phyloP scores from a whole-genome alignment of 53 echinoderm and acorn worm genomes.

The Luidia sarsii region DNA sequence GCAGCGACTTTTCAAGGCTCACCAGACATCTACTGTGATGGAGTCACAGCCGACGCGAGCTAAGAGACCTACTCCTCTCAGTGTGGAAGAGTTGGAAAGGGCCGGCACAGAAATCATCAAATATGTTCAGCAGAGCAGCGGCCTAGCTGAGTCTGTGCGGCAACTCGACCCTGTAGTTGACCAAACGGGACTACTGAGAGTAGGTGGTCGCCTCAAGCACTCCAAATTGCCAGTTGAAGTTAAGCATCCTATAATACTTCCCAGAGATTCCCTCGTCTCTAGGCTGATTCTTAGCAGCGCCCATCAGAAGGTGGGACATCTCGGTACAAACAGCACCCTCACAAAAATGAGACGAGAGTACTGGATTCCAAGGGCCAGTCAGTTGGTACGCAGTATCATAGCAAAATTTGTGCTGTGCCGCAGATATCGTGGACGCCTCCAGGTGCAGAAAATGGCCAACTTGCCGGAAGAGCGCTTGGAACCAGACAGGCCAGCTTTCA shows the following conservation, averaged over 20 bases:
- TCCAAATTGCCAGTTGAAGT: slow-evolving; percentile 22
- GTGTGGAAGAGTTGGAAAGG: too few species aligned
- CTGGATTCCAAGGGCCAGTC: slow-evolving; percentile 51
- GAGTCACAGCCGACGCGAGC: too few species aligned
- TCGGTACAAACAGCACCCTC: slow-evolving; percentile 51
- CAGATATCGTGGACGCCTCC: not conserved
- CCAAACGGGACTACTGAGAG: slow-evolving; percentile 45
- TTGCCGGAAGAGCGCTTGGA: not conserved
- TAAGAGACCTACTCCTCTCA: too few species aligned
- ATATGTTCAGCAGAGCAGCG: too few species aligned
- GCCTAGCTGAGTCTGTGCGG: too few species aligned
- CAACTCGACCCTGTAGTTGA: too few species aligned
- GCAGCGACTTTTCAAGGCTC: too few species aligned
- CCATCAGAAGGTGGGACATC: slow-evolving; percentile 23
- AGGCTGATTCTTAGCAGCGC: slow-evolving; percentile 13
- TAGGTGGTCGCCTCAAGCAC: slow-evolving; percentile 35
- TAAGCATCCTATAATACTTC: slow-evolving; percentile 35
- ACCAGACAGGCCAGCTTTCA: not conserved
- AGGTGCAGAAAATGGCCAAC: not conserved
- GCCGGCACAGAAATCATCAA: too few species aligned
- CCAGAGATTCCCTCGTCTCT: slow-evolving; percentile 8
- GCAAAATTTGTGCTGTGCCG: not conserved
- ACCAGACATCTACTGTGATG: too few species aligned
- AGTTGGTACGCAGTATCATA: slow-evolving; percentile 8
- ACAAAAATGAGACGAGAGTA: slow-evolving; percentile 29